A percentile compares a stretch with the other conserved stretches of the same genome.
Conservation (phyloP, 1,140 invertebrate genomes). For the Panagrolaimus sp. region DNA sequence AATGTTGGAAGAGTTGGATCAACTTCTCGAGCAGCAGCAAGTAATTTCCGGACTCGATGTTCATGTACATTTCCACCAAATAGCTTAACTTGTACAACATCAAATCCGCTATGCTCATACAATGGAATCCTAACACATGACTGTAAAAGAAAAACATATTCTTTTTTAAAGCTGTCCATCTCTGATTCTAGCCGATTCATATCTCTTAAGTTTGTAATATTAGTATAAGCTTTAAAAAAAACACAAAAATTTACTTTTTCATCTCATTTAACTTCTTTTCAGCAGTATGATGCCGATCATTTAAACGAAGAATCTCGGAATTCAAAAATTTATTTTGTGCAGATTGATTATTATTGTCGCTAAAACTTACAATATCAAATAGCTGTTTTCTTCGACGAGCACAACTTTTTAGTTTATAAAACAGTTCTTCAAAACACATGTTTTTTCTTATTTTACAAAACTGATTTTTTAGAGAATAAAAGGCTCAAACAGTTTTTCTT, state of each 20-base stretch:
- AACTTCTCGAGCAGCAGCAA: conserved; percentile 61
- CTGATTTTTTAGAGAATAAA: neutral
- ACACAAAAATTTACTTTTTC: conserved; percentile 56
- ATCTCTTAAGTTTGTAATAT: conserved; percentile 45
- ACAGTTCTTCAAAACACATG: too few relatives aligned
- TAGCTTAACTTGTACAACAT: conserved; percentile 60
- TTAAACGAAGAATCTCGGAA: conserved; percentile 60
- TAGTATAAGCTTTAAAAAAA: neutral
- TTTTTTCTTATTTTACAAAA: too few relatives aligned
- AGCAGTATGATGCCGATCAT: conserved; percentile 52
- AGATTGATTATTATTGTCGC: neutral
- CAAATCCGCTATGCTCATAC: conserved; percentile 59
- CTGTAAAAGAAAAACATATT: conserved; percentile 63
- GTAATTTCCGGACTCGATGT: conserved; percentile 59
- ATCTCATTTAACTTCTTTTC: conserved; percentile 46
- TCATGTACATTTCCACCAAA: conserved; percentile 63
- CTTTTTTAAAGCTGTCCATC: conserved; percentile 62
- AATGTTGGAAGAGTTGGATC: conserved; percentile 63
- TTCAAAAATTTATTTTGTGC: conserved; percentile 61
- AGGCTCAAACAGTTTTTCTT: too few relatives aligned
- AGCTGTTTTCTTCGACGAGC: too few relatives aligned
- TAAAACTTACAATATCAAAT: too few relatives aligned
- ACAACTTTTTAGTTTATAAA: too few relatives aligned
- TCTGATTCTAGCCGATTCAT: conserved; percentile 57
- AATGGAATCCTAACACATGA: conserved; percentile 61